Evolutionary conservation across 2,888 invertebrate species (phyloP).

Genomic region (Erynnis tages): DNA sequence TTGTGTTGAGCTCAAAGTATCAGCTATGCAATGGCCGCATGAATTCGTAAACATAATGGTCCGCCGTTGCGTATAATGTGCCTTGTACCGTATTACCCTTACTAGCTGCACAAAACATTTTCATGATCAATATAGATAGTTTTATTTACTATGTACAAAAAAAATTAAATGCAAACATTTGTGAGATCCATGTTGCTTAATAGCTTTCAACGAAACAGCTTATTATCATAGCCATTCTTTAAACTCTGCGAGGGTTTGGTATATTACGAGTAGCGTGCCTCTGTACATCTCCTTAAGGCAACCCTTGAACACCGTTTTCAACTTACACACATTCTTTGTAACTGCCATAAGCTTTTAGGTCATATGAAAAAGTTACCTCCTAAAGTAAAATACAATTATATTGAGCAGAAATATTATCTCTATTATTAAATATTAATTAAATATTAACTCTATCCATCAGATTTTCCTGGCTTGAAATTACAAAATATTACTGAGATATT

Average conservation of each 20-base stretch:
- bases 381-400: too few relatives aligned
- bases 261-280: not conserved
- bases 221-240: too few relatives aligned
- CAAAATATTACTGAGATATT: too few relatives aligned
- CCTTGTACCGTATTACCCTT: not conserved
- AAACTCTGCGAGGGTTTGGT: not conserved
- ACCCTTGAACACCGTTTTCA: not conserved
- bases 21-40: not conserved
- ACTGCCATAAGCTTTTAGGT: constrained; percentile 1
- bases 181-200: too few relatives aligned
- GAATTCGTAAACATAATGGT: not conserved
- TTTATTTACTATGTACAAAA: too few relatives aligned
- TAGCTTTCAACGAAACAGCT: not conserved
- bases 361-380: too few relatives aligned
- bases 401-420: too few relatives aligned
- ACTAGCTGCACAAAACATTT: not conserved
- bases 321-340: not conserved
- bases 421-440: too few relatives aligned
- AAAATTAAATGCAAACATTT: too few relatives aligned
- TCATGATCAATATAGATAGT: too few relatives aligned
- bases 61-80: not conserved
- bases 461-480: too few relatives aligned
- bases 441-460: too few relatives aligned
- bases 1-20: not conserved
- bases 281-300: constrained; percentile 14